phyloP scores from a whole-genome alignment of 1,140 invertebrate species.

The Meloidogyne hapla region DNA sequence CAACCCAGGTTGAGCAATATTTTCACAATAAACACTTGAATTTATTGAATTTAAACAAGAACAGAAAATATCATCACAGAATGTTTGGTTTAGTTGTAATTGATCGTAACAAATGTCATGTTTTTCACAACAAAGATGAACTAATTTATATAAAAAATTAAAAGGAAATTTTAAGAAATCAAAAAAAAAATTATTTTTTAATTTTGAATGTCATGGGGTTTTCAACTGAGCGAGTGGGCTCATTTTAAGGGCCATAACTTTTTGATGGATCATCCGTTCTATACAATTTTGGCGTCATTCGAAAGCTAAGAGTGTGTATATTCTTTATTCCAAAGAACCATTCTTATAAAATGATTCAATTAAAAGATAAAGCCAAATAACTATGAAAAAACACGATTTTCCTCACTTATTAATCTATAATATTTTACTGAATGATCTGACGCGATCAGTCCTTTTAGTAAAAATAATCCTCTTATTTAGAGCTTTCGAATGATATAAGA shows the following conservation, averaged over 20 bases:
- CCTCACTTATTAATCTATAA: not conserved
- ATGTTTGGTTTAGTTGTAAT: slow-evolving; percentile 28
- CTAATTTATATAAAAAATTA: not conserved
- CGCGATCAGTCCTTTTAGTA: not conserved
- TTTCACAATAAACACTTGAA: slow-evolving; percentile 26
- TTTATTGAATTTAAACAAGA: slow-evolving; percentile 19
- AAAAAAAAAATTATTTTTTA: no score
- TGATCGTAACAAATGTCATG: slow-evolving; percentile 37
- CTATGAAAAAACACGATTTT: no score
- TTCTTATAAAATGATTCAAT: not conserved
- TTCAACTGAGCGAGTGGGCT: no score
- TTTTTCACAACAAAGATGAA: slow-evolving; percentile 31
- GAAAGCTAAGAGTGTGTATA: not conserved
- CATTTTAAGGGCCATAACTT: not conserved
- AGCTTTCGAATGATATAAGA: not conserved
- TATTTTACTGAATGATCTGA: not conserved
- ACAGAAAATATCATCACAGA: slow-evolving; percentile 33
- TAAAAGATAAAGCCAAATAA: not conserved
- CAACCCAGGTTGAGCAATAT: slow-evolving; percentile 28
- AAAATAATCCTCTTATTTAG: not conserved
- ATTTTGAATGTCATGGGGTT: no score
- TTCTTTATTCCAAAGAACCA: not conserved
- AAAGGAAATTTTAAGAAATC: not conserved
- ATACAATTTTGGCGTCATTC: no score
- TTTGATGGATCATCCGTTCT: not conserved